These are phyloP conservation scores for Drosophila paulistorum DNA, from an alignment of 1,140 invertebrate genomes.

Conservation along the genomic window DNA sequence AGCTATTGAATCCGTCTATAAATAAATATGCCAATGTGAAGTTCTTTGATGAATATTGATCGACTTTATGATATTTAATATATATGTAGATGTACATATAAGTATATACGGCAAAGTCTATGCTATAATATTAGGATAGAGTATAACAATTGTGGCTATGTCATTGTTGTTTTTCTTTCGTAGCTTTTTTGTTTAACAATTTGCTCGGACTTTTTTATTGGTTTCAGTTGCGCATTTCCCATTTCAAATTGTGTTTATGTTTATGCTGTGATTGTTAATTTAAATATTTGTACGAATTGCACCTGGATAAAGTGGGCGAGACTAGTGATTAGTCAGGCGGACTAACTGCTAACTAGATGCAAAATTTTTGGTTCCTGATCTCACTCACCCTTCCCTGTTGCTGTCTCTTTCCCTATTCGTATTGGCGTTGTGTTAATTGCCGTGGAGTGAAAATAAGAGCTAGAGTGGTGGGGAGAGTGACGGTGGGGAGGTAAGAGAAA, in stretches of 20 bases:
- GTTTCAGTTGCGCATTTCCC: constrained; percentile 74
- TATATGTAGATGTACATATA: no score
- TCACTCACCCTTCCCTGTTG: neutral
- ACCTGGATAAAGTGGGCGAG: constrained; percentile 17
- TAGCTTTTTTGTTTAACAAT: constrained; percentile 35
- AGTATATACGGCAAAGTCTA: no score
- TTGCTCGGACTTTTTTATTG: constrained; percentile 75
- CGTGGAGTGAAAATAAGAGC: neutral
- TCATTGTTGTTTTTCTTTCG: constrained; percentile 34
- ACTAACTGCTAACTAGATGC: constrained; percentile 20
- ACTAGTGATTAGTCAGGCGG: constrained; percentile 38
- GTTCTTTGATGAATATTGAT: no score
- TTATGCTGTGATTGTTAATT: constrained; percentile 52
- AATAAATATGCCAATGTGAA: no score
- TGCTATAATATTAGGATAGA: neutral
- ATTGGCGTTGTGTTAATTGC: constrained; percentile 43
- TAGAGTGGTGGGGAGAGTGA: neutral
- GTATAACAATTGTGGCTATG: constrained; percentile 21
- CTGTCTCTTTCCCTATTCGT: neutral
- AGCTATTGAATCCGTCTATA: no score
- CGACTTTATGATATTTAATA: no score
- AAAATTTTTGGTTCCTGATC: neutral
- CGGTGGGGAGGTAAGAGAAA: constrained; percentile 23
- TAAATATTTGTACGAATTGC: constrained; percentile 62
- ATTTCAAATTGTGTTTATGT: constrained; percentile 53